These are phyloP conservation scores for Eulimnadia texana DNA, from an alignment of 1,140 invertebrate genomes.

Conservation along the genomic window DNA sequence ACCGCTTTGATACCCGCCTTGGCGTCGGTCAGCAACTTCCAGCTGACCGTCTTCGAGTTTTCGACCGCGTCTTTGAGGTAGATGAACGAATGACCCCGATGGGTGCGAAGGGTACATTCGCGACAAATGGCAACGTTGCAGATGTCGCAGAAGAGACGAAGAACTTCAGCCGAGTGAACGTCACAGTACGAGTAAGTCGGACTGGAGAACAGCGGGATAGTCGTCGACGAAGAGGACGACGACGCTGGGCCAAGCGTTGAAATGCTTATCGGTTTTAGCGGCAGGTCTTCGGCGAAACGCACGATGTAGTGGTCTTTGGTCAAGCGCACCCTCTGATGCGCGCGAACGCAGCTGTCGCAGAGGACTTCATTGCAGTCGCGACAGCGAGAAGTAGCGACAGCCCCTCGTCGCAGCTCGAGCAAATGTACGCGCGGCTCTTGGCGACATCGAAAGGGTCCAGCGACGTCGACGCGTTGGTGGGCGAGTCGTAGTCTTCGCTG, in stretches of 20 bases:
- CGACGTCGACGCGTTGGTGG: neutral
- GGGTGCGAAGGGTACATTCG: constrained; percentile 51
- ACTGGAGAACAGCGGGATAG: constrained; percentile 16
- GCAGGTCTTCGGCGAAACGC: constrained; percentile 31
- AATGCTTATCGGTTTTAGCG: neutral
- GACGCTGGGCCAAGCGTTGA: neutral
- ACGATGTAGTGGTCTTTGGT: constrained; percentile 54
- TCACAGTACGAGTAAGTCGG: constrained; percentile 33
- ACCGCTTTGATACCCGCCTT: constrained; percentile 33
- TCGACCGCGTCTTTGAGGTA: constrained; percentile 52
- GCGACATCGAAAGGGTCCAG: constrained; percentile 19
- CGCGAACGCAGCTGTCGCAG: constrained; percentile 54
- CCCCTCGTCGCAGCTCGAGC: constrained; percentile 30
- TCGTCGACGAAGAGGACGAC: neutral
- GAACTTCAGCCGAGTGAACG: constrained; percentile 44
- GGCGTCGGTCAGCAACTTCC: constrained; percentile 34
- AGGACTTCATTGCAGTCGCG: constrained; percentile 57
- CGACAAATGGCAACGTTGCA: constrained; percentile 50
- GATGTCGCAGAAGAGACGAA: constrained; percentile 55
- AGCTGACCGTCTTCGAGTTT: constrained; percentile 33
- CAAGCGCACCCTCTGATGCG: constrained; percentile 50
- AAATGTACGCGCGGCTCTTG: constrained; percentile 16
- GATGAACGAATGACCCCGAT: constrained; percentile 48
- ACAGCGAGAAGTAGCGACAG: constrained; percentile 36
- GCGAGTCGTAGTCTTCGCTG: constrained; percentile 20